A percentile compares a stretch with the other conserved stretches of the same genome.
Evolutionary conservation across 2,797 vertebrate species (phyloP).

Genomic region (Chelon labrosus): DNA sequence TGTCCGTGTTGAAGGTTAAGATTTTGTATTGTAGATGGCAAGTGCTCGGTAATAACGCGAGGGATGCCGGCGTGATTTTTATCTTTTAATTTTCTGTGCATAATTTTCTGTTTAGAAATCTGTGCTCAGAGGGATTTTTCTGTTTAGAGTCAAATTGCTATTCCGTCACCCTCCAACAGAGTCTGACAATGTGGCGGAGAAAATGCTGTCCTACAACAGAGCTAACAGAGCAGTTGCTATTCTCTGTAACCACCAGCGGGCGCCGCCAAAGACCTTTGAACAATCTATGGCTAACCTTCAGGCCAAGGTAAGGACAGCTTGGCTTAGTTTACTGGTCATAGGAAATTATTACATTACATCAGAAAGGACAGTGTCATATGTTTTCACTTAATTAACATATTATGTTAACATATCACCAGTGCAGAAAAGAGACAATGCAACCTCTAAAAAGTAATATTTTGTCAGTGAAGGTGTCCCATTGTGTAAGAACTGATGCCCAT

Average conservation of each 20-base stretch:
- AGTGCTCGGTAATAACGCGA: not conserved
- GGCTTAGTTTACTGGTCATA: not conserved
- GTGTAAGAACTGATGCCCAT: not conserved
- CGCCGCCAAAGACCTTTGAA: slow-evolving; percentile 87
- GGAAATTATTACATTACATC: not conserved
- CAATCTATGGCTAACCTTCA: slow-evolving; percentile 87
- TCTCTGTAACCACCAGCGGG: slow-evolving; percentile 89
- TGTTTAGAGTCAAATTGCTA: slow-evolving; percentile 13
- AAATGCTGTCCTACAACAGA: slow-evolving; percentile 87
- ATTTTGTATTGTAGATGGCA: slow-evolving; percentile 11
- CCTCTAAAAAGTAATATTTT: not conserved
- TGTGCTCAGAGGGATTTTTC: slow-evolving; percentile 15
- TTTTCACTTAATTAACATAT: not conserved
- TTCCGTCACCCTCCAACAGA: slow-evolving; percentile 60
- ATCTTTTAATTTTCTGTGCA: slow-evolving; percentile 8
- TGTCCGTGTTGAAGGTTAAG: slow-evolving; percentile 2
- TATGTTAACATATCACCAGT: not conserved
- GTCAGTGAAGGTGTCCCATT: not conserved
- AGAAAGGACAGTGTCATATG: not conserved
- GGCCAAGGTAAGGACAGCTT: slow-evolving; percentile 66
- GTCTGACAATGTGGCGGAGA: slow-evolving; percentile 78
- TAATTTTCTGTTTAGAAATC: not conserved
- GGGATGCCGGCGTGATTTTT: not conserved
- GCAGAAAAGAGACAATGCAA: not conserved
- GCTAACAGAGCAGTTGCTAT: slow-evolving; percentile 88